These are phyloP conservation scores for Campopleginae sp. DNA, from an alignment of 2,888 invertebrate species.

Conservation along the genomic window DNA sequence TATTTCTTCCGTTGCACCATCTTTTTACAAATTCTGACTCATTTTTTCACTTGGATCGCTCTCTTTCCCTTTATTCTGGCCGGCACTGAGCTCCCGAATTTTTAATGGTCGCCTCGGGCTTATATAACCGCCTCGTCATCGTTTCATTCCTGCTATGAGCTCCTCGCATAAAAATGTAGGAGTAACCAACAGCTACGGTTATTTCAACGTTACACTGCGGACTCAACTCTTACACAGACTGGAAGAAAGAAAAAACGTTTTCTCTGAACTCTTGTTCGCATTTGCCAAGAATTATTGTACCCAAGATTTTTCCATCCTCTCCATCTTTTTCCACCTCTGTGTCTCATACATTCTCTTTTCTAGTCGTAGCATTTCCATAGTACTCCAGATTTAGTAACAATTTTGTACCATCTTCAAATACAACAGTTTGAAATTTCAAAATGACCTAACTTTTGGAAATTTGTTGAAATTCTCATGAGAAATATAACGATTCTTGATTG, in stretches of 20 bases:
- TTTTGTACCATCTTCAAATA: neutral
- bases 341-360: slow-evolving; percentile 5
- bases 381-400: neutral
- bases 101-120: slow-evolving; percentile 68
- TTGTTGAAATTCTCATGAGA: neutral
- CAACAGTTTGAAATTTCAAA: neutral
- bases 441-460: neutral
- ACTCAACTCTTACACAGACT: slow-evolving; percentile 16
- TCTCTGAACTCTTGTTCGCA: slow-evolving; percentile 51
- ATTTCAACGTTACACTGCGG: slow-evolving; percentile 1
- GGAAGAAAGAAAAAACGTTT: slow-evolving; percentile 35
- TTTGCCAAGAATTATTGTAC: slow-evolving; percentile 28
- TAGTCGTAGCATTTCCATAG: slow-evolving; percentile 16
- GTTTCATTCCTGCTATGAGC: slow-evolving; percentile 31
- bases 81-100: slow-evolving; percentile 64
- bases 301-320: slow-evolving; percentile 23
- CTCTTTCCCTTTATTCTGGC: slow-evolving; percentile 24
- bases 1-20: slow-evolving; percentile 57
- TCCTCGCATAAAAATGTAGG: slow-evolving; percentile 1
- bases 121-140: slow-evolving; percentile 46
- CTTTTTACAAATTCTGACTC: slow-evolving; percentile 56
- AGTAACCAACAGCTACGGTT: neutral
- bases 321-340: neutral
- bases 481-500: slow-evolving; percentile 1
- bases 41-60: slow-evolving; percentile 24